Evolutionary conservation across 2,113 vertebrate species (phyloP), one percentile per base, ranked within the genome.

Genomic region (Rhinoderma darwinii): DNA sequence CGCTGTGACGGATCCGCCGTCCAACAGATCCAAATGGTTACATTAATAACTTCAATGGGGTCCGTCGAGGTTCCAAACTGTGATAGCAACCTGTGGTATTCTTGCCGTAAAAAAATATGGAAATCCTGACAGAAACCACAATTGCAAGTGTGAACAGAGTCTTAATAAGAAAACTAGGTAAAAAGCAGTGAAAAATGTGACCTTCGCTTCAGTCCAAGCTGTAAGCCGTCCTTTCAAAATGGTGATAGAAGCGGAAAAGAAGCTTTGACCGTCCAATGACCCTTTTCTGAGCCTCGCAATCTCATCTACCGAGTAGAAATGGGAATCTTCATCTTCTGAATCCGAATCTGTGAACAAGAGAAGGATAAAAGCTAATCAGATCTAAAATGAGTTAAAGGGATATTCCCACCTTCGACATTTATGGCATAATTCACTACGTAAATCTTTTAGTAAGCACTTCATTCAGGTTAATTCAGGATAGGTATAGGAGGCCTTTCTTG

Each of bases 251-350:
- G 96, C 91, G 20, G 96, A 96, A 50, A 97, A 94, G 81, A 95
- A 91, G 54, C 95, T 97, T 85, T 96, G 95, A 66, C 91, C 90
- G 47, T 91, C 94, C 54, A 89, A 91, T 59, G 92, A 91, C 0
- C 88, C 89, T 50, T 88, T 89, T 0, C 85, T 90, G 66, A 61
- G 88, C 89, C 87, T 88, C 9, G 88, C 88, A 0, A 91, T 88
- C 2, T 96, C 92, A 39, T 78, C 93, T 82, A 91, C 90, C 0
- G 95, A 92, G 91, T 92, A 94, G 91, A 96, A 96, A 80, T 91
- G 94, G 70, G 94, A 73, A 3, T 97, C 97, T 5, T 98, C 97
- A 0, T 97, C 97, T 0, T 98, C 97, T 0, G 96, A 98, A 89
- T 97, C 97, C 0, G 96, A 97, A 91, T 98, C 97, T 93, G 54